These are phyloP conservation scores for Prochilodus magdalenae DNA, from an alignment of 2,113 vertebrate species.

Conservation along the genomic window DNA sequence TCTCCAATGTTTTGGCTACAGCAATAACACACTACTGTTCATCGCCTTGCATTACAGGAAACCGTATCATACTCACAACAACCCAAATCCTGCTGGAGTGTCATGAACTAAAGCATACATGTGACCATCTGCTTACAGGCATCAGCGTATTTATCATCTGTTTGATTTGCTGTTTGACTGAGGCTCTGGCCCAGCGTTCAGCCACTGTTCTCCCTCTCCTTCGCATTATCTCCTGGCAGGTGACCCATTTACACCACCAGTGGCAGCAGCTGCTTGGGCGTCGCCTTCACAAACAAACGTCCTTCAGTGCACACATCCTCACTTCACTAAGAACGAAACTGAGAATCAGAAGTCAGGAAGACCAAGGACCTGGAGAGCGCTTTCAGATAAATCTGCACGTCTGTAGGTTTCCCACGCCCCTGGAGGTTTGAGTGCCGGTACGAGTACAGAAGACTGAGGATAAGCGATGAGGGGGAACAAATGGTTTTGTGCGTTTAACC, in stretches of 20 bases:
- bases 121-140: neutral
- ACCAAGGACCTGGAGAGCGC: neutral
- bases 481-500: too few relatives aligned
- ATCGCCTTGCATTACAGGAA: neutral
- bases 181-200: neutral
- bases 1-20: too few relatives aligned
- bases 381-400: neutral
- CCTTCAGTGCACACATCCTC: conserved; percentile 12
- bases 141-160: neutral
- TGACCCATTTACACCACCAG: conserved; percentile 11
- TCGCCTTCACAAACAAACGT: conserved; percentile 12
- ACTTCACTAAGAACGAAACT: neutral
- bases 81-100: neutral
- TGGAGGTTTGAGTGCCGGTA: too few relatives aligned
- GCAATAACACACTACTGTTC: neutral
- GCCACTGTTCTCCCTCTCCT: neutral
- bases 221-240: conserved; percentile 14
- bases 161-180: neutral
- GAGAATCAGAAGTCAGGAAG: neutral
- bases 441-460: too few relatives aligned
- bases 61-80: neutral
- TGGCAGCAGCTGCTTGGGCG: conserved; percentile 30
- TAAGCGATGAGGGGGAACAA: too few relatives aligned
- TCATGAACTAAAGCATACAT: conserved; percentile 10
- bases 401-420: neutral